These are phyloP conservation scores for Halocynthia aurantium DNA, from an alignment of 23 tunicate species.

Conservation along the genomic window DNA sequence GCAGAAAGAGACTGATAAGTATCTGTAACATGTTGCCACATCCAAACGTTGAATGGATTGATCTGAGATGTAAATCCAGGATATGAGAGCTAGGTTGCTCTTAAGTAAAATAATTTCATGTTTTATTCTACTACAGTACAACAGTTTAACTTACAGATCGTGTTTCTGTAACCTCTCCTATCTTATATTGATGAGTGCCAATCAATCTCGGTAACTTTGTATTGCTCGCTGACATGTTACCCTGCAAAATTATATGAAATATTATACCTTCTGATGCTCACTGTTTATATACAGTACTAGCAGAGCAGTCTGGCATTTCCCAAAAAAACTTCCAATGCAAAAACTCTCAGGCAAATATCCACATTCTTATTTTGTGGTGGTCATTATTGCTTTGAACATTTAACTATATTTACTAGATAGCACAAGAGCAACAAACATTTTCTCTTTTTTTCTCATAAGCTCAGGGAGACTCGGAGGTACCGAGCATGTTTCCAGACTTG, in stretches of 20 bases:
- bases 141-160: slow-evolving; percentile 31
- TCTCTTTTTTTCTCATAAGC: no score
- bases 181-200: slow-evolving; percentile 34
- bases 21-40: slow-evolving; percentile 55
- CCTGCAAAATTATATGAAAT: slow-evolving; percentile 12
- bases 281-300: no score
- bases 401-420: no score
- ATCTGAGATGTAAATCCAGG: slow-evolving; percentile 4
- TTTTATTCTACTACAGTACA: background rate
- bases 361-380: no score
- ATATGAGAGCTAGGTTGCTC: background rate
- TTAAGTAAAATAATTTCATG: background rate
- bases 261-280: no score
- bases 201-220: slow-evolving; percentile 40
- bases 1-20: slow-evolving; percentile 26
- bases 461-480: no score
- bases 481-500: no score
- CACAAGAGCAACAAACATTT: no score
- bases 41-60: slow-evolving; percentile 55
- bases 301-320: no score
- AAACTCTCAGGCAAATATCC: no score
- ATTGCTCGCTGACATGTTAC: slow-evolving; percentile 16
- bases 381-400: no score
- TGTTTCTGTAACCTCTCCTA: slow-evolving; percentile 37
- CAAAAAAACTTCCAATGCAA: no score